These are phyloP conservation scores for Mesocricetus auratus DNA, from an alignment of 2,113 vertebrate species.

Conservation along the genomic window DNA sequence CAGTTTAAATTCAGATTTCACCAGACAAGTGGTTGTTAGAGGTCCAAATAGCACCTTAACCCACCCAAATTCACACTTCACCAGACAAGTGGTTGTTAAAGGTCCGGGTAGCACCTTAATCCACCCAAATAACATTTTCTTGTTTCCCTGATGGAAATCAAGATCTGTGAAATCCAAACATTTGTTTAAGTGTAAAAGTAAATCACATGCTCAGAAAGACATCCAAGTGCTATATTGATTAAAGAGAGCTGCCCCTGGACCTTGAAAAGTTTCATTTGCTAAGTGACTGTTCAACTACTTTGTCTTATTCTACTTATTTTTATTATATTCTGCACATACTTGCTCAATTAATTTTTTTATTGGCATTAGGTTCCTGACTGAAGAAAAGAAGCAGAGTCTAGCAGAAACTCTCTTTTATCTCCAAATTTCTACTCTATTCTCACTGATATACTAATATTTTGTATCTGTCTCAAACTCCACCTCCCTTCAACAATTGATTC, in stretches of 20 bases:
- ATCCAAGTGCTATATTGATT: not conserved
- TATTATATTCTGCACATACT: not conserved
- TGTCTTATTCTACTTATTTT: not conserved
- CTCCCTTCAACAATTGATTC: not conserved
- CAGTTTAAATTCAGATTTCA: conserved; percentile 12
- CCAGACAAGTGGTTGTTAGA: not conserved
- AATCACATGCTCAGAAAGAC: not conserved
- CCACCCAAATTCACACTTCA: not conserved
- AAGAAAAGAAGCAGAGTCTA: not conserved
- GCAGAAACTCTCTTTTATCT: not conserved
- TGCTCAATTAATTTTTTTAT: not conserved
- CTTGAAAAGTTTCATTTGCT: not conserved
- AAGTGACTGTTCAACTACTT: not conserved
- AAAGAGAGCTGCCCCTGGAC: not conserved
- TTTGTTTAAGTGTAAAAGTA: not conserved
- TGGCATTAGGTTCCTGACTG: not conserved
- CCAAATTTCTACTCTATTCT: not conserved
- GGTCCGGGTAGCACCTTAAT: not conserved
- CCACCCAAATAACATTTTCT: not conserved
- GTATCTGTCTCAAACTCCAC: not conserved
- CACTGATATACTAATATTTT: not conserved
- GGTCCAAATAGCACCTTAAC: not conserved
- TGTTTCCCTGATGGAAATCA: not conserved
- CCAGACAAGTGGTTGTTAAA: not conserved
- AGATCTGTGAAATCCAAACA: conserved; percentile 16